Evolutionary conservation across 2,888 invertebrate species (phyloP).

Genomic region (Agrochola litura): DNA sequence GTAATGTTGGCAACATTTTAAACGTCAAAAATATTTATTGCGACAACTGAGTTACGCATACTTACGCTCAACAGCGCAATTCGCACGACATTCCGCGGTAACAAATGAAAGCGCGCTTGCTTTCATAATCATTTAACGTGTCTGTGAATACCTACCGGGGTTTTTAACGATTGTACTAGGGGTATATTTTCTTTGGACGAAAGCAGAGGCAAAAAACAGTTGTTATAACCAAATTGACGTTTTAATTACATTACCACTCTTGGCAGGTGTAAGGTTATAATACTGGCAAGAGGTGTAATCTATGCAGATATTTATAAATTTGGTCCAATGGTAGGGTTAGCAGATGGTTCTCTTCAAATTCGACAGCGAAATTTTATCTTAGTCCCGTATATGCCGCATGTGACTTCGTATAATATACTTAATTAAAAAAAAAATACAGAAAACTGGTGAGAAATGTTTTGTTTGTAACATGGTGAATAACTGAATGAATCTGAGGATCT

Average conservation of each 20-base stretch:
- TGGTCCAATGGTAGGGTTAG: not conserved
- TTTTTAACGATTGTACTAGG: slow-evolving; percentile 27
- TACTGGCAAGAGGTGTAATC: not conserved
- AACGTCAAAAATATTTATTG: slow-evolving; percentile 70
- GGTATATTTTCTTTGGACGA: slow-evolving; percentile 14
- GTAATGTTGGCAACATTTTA: slow-evolving; percentile 50
- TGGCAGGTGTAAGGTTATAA: not conserved
- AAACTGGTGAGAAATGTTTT: not conserved
- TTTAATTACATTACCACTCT: not conserved
- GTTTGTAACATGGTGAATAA: too few relatives aligned
- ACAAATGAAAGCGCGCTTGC: slow-evolving; percentile 72
- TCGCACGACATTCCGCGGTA: slow-evolving; percentile 64
- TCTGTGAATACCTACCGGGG: slow-evolving; percentile 50
- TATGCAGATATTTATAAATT: not conserved
- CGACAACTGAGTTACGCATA: slow-evolving; percentile 63
- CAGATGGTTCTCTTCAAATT: not conserved
- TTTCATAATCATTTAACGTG: slow-evolving; percentile 70
- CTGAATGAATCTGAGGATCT: too few relatives aligned
- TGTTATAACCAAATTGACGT: not conserved
- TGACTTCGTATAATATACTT: not conserved
- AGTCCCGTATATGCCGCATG: too few relatives aligned
- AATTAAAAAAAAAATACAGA: not conserved
- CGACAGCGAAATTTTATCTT: not conserved
- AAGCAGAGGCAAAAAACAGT: not conserved
- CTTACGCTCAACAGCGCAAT: slow-evolving; percentile 68